A percentile compares a stretch with the other conserved stretches of the same genome.
These are phyloP conservation scores for Forbesichthys agassizii DNA, from an alignment of 2,113 vertebrate genomes.

Conservation along the genomic window DNA sequence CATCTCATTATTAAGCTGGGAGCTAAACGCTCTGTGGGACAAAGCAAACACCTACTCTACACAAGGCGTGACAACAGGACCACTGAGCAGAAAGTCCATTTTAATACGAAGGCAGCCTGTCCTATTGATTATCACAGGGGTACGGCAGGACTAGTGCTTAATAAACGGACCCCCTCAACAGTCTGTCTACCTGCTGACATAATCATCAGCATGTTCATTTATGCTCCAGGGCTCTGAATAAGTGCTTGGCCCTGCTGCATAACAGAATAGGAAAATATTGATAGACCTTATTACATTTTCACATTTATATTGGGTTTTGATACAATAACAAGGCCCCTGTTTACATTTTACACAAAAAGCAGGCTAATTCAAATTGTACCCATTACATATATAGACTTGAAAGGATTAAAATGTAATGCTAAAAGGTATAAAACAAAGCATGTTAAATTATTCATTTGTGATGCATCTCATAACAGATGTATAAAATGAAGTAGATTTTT, in stretches of 20 bases:
- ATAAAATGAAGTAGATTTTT: too few species aligned
- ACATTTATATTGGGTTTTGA: background rate
- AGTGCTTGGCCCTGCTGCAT: too few species aligned
- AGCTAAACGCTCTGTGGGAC: conserved; percentile 19
- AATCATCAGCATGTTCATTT: too few species aligned
- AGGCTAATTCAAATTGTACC: too few species aligned
- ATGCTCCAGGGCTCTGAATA: too few species aligned
- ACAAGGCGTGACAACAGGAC: conserved; percentile 13
- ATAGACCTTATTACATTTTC: background rate
- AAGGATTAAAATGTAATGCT: background rate
- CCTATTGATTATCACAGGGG: conserved; percentile 6
- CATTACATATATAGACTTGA: background rate
- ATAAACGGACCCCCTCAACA: too few species aligned
- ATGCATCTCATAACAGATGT: background rate
- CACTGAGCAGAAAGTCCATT: conserved; percentile 11
- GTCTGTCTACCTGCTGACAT: too few species aligned
- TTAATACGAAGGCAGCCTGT: conserved; percentile 5
- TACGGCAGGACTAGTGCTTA: too few species aligned
- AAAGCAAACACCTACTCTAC: conserved; percentile 34
- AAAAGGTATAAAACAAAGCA: background rate
- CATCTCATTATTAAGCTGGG: conserved; percentile 55
- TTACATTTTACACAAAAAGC: background rate
- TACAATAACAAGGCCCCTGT: background rate
- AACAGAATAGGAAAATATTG: too few species aligned
- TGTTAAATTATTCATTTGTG: background rate